Evolutionary conservation across 2,797 vertebrate genomes (phyloP).

Genomic region (Lepilemur septentrionalis): DNA sequence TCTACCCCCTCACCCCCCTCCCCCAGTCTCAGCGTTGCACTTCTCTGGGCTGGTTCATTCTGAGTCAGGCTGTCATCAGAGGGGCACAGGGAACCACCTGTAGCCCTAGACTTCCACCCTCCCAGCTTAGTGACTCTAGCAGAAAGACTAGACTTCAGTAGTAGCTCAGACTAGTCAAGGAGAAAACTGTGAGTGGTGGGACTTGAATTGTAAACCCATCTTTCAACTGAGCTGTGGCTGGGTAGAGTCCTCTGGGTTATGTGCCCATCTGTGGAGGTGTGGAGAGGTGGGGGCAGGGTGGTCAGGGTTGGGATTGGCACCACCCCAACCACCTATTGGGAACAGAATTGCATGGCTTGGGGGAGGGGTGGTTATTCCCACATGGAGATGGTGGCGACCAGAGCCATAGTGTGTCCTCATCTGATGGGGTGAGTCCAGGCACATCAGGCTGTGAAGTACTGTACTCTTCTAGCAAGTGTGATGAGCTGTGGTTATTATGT

Average conservation of each 20-base stretch:
- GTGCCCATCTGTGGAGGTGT: neutral
- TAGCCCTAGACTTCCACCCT: neutral
- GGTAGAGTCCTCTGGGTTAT: neutral
- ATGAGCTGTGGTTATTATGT: neutral
- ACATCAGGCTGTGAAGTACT: neutral
- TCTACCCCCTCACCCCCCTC: too few species aligned
- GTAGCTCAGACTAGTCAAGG: neutral
- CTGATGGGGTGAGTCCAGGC: neutral
- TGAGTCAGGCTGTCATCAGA: neutral
- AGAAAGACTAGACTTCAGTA: neutral
- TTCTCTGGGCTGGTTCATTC: neutral
- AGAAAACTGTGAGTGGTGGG: neutral
- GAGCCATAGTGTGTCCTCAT: neutral
- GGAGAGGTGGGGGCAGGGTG: rapidly evolving
- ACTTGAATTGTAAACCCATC: neutral
- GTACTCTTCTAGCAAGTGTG: neutral
- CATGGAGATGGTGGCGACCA: neutral
- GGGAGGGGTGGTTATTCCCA: neutral
- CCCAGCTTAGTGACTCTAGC: too few species aligned
- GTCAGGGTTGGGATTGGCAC: neutral
- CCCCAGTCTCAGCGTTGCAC: neutral
- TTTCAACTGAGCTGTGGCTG: neutral
- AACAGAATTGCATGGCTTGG: neutral
- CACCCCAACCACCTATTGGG: neutral
- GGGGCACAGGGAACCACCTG: neutral